Evolutionary conservation across 2,113 vertebrate genomes (phyloP), one percentile per base, ranked within the genome.

Genomic region (Petromus typicus): DNA sequence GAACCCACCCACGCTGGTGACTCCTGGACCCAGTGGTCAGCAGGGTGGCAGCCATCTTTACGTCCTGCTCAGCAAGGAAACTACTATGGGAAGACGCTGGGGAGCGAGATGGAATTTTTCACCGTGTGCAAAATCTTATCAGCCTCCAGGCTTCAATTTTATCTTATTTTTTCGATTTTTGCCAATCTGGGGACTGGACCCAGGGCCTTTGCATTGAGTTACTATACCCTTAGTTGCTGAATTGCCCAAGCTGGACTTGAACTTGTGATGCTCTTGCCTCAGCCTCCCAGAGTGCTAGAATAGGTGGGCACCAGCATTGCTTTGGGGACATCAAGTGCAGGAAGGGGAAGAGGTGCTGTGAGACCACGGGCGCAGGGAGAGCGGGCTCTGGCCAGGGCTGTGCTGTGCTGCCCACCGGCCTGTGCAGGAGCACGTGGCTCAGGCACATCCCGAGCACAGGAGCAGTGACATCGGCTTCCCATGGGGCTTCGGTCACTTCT

Each of bases 371-470:
- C 6, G 12, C 59, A 16, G 81, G 30, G 56, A 40, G 30, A 32
- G 3, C 2, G 0, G 56, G 56, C 25, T 71, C 34, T 69, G 51
- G 27, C 22, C 16, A 9, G 59, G 0, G 5, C 54, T 40, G n/a
- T 13, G n/a, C 34, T 25, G 54, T 12, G 71, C 5, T 8, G 0
- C 45, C 4, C 17, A 10, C 14, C 8, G 6, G 1, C 2, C 22
- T 7, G 11, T n/a, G 32, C 76, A 34, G 76, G 43, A 2, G 1
- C 17, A 0, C 5, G 51, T 34, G 54, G 18, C 51, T 20, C n/a
- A 7, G 9, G 43, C 3, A 16, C 18, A 32, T 32, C 10, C 0
- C 1, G 14, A 13, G 2, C 10, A n/a, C 63, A 16, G 73, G 37
- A 57, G 32, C 37, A 10, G 48, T 51, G 48, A 51, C 48, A 51